Base-by-base conservation (phyloP, 2,888 invertebrate species). In the Tenthredo distinguenda region DNA sequence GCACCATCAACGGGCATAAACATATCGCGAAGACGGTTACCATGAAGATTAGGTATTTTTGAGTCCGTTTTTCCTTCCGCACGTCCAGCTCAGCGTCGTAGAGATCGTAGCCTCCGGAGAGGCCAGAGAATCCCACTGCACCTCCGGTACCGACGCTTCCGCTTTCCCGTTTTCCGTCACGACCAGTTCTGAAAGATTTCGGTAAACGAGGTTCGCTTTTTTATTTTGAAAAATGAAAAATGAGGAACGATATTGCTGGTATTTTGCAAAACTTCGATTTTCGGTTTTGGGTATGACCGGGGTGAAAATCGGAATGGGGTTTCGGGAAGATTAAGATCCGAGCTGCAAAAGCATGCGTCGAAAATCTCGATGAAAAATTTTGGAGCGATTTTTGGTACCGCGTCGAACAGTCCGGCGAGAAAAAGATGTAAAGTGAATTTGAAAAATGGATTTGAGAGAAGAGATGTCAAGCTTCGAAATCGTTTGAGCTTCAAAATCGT, bases 11-110 rank as follows among this genome's bases (percentile, higher is more conserved):
- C 0, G 97, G 97, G 89, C 96, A 96, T 89, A 96, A 93, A 88
- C 96, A 96, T 85, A 96, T 94, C 26, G 96, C 96, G 91, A 96
- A 96, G 43, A 95, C 92, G 1, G 95, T 95, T 12, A 96, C 95
- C 95, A 96, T 96, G 85, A 95, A 94, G 71, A 96, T 95, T 55
- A 96, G 94, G 91, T 96, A 96, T 85, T 95, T 95, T 90, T 96
- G 96, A 2, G 95, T 96, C 43, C 96, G 94, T 89, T 95, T 96
- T 92, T 97, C 97, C 84, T 95, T 95, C 72, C 92, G 90, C 0
- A 95, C 94, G 89, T 96, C 95, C 88, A 96, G 89, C 86, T 95
- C 95, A 55, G 94, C 94, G 84, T 95, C 95, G 87, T 95, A 94
- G 18, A 94, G 91, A 87, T 95, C 95, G 86, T 94, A 95, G 62